These are phyloP conservation scores for Mormyrus iriodes DNA, from an alignment of 2,113 vertebrate species.

Conservation along the genomic window DNA sequence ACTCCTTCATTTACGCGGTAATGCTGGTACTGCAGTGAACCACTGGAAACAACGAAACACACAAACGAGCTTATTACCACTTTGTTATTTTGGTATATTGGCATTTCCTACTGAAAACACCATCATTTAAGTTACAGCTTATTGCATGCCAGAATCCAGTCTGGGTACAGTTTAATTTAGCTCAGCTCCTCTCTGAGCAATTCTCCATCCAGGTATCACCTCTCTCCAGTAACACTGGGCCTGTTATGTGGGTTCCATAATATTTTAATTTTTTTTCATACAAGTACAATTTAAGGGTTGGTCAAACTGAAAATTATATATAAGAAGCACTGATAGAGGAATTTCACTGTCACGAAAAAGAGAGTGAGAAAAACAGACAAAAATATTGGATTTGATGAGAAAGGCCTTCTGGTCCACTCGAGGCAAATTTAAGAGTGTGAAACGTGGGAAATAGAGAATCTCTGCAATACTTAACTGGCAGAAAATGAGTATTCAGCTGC, in stretches of 20 bases:
- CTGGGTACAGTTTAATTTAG: background rate
- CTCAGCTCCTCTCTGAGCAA: background rate
- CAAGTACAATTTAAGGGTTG: background rate
- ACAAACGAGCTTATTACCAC: background rate
- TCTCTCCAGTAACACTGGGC: background rate
- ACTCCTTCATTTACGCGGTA: conserved; percentile 4
- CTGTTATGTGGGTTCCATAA: background rate
- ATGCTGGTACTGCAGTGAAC: background rate
- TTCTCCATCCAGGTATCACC: background rate
- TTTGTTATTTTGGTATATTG: background rate
- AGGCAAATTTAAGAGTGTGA: conserved; percentile 32
- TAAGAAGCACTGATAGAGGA: background rate
- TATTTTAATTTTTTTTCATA: background rate
- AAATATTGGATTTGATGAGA: conserved; percentile 27
- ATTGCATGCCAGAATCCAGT: background rate
- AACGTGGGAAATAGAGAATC: conserved; percentile 32
- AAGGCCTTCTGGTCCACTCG: conserved; percentile 31
- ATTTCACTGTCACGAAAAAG: background rate
- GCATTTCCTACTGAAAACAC: background rate
- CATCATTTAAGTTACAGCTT: background rate
- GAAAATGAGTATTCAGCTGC: conserved; percentile 41
- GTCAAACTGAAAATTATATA: background rate
- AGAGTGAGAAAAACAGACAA: conserved; percentile 28
- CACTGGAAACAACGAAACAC: background rate
- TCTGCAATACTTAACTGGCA: conserved; percentile 42